These are phyloP conservation scores for Tragopan temminckii DNA, from an alignment of 2,797 vertebrate genomes.

Conservation along the genomic window DNA sequence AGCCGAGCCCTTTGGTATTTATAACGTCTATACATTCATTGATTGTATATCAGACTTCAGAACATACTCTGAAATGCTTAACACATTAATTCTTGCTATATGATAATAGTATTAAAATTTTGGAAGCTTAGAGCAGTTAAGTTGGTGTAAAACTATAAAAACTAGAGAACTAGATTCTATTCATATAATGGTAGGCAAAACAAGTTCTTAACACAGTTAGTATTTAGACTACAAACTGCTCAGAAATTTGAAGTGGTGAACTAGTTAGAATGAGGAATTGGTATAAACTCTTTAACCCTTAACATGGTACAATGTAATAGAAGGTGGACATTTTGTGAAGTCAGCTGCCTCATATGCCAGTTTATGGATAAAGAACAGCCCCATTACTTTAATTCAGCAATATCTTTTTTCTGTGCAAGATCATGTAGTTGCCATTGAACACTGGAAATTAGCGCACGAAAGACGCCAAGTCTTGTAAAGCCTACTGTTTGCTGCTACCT, in stretches of 20 bases:
- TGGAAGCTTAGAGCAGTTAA: background rate
- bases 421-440: background rate
- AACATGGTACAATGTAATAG: background rate
- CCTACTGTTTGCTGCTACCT: background rate
- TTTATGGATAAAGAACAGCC: background rate
- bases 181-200: background rate
- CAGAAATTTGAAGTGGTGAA: background rate
- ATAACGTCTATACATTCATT: too few relatives aligned
- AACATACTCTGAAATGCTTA: background rate
- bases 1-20: too few relatives aligned
- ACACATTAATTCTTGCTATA: background rate
- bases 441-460: background rate
- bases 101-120: background rate
- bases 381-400: background rate
- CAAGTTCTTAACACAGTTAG: background rate
- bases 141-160: background rate
- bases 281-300: background rate
- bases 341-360: background rate
- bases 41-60: background rate
- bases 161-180: background rate
- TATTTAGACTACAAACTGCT: background rate
- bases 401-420: background rate
- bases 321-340: background rate
- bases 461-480: rapidly evolving
- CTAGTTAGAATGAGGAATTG: background rate